Evolutionary conservation across 2,888 invertebrate genomes (phyloP).

Genomic region (Adineta ricciae): DNA sequence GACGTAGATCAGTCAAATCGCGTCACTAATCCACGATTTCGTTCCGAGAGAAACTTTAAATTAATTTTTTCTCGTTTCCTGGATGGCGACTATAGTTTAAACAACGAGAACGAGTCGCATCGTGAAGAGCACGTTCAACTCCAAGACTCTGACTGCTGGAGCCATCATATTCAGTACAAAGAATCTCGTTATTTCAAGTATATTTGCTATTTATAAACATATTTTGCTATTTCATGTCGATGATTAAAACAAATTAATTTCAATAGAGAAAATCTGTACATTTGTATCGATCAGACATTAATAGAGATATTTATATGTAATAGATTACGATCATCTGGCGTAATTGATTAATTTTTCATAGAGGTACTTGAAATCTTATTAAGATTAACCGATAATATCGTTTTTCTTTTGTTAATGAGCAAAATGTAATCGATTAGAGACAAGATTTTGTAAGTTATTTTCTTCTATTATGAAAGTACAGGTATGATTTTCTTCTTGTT

Average conservation of each 20-base stretch:
- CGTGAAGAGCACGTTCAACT: neutral
- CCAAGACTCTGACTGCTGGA: neutral
- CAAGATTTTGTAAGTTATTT: too few relatives aligned
- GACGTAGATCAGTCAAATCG: too few relatives aligned
- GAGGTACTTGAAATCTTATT: too few relatives aligned
- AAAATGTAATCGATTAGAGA: too few relatives aligned
- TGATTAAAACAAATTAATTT: too few relatives aligned
- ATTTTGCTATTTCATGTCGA: neutral
- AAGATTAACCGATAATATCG: neutral
- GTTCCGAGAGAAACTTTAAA: too few relatives aligned
- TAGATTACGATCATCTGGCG: neutral
- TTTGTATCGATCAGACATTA: neutral
- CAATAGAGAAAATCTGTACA: too few relatives aligned
- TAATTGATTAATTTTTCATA: too few relatives aligned
- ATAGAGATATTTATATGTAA: neutral
- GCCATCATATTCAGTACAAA: neutral
- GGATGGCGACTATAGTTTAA: neutral
- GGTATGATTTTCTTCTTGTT: neutral
- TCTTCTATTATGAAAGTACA: neutral
- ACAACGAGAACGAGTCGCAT: neutral
- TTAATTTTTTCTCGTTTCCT: neutral
- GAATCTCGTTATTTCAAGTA: neutral
- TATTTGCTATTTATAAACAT: neutral
- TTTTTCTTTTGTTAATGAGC: neutral
- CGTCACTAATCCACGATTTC: too few relatives aligned